Conservation (phyloP, 2,113 vertebrate species). For the Madoqua kirkii region DNA sequence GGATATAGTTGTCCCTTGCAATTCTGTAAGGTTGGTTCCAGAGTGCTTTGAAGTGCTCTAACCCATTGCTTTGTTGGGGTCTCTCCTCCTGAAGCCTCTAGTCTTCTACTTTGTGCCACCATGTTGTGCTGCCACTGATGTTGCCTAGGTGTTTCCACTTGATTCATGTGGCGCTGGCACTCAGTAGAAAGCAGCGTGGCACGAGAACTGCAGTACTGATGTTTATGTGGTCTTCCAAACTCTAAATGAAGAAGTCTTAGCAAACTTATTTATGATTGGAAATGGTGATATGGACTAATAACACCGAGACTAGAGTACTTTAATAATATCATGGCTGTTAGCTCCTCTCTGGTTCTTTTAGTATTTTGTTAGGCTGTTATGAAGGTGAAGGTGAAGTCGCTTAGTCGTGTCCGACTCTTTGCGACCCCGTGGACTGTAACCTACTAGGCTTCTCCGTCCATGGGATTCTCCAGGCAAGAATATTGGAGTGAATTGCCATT, state of each 20-base stretch:
- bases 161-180: not conserved
- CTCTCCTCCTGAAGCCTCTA: not conserved
- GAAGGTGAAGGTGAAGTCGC: not conserved
- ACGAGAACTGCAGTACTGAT: not conserved
- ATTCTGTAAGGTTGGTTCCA: not conserved
- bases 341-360: not conserved
- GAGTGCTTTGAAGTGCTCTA: not conserved
- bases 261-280: not conserved
- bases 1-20: not conserved
- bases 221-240: not conserved
- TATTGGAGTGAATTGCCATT: too few species aligned
- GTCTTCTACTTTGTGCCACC: not conserved
- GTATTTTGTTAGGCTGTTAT: not conserved
- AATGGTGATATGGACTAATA: not conserved
- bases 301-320: not conserved
- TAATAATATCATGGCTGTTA: not conserved
- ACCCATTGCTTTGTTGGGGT: not conserved
- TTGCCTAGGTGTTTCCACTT: not conserved
- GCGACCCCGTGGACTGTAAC: too few species aligned
- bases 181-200: not conserved
- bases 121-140: fast-evolving
- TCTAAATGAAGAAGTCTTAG: not conserved
- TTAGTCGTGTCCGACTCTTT: too few species aligned
- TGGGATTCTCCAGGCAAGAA: too few species aligned
- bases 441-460: too few species aligned